A percentile compares a stretch with the other conserved stretches of the same genome.
phyloP scores from a whole-genome alignment of 2,888 invertebrate species.

The Conistra vaccinii region DNA sequence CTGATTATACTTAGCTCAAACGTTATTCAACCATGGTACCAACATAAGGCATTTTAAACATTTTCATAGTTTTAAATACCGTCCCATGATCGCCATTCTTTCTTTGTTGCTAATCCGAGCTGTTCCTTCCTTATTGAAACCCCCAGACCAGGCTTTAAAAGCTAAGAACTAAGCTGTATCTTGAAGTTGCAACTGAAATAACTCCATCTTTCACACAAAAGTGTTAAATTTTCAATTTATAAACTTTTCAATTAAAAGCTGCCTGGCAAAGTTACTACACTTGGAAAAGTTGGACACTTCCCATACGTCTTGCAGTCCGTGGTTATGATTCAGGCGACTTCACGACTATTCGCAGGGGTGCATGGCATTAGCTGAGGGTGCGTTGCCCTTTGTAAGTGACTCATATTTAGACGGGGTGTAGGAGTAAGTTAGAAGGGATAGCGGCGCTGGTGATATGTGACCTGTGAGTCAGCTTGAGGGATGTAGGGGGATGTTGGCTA shows the following conservation, averaged over 20 bases:
- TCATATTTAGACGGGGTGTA: constrained; percentile 60
- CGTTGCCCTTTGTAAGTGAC: constrained; percentile 71
- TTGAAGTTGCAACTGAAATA: neutral
- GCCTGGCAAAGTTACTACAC: constrained; percentile 29
- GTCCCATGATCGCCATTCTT: neutral
- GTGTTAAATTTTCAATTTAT: constrained; percentile 59
- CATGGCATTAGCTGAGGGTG: constrained; percentile 68
- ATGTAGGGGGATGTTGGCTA: neutral
- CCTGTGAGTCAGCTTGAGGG: constrained; percentile 32
- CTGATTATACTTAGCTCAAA: too few relatives aligned
- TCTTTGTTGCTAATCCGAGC: neutral
- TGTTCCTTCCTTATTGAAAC: neutral
- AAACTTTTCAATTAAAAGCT: constrained; percentile 63
- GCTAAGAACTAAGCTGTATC: neutral
- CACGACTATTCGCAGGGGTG: constrained; percentile 67
- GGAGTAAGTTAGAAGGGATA: constrained; percentile 33
- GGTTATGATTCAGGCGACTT: constrained; percentile 67
- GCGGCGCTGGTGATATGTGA: constrained; percentile 16
- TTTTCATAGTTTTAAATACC: neutral
- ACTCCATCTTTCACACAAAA: constrained; percentile 28
- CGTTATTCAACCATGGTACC: neutral
- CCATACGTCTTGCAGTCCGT: constrained; percentile 63
- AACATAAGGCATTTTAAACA: neutral
- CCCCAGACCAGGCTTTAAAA: neutral
- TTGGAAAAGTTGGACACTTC: constrained; percentile 48